A percentile compares a stretch with the other conserved stretches of the same genome.
Conservation (phyloP, 2,113 vertebrate species). For the Halcyon senegalensis region DNA sequence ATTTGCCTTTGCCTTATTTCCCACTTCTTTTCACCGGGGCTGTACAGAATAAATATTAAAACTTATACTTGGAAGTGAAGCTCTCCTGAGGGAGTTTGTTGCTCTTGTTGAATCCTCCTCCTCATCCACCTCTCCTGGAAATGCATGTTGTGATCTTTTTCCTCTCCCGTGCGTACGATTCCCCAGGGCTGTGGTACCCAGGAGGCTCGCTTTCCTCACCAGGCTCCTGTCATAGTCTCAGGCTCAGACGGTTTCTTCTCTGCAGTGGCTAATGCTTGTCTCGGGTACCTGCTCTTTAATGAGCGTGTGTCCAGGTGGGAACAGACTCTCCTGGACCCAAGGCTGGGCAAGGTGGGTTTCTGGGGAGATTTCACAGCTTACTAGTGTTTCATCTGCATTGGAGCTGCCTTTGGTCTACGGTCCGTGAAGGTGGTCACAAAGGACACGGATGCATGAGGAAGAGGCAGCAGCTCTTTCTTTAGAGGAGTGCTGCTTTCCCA, state of each 20-base stretch:
- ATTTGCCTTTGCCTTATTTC: conserved; percentile 35
- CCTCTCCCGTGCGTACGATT: background rate
- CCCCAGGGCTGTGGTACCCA: background rate
- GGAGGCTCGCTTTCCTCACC: background rate
- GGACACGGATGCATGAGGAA: background rate
- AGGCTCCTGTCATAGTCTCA: background rate
- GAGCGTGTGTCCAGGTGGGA: background rate
- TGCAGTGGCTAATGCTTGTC: background rate
- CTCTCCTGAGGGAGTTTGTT: conserved; percentile 38
- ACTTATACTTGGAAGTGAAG: background rate
- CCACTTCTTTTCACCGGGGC: background rate
- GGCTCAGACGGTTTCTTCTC: background rate
- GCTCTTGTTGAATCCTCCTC: conserved; percentile 38
- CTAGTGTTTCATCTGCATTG: background rate
- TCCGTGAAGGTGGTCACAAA: accelerated
- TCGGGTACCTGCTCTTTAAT: background rate
- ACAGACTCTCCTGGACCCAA: background rate
- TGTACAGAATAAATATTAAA: conserved; percentile 67
- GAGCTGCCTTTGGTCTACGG: background rate
- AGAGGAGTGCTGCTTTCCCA: background rate
- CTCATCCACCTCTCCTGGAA: conserved; percentile 23
- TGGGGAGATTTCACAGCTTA: background rate
- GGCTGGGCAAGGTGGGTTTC: background rate
- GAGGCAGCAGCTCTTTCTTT: background rate
- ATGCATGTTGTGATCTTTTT: background rate